phyloP scores from a whole-genome alignment of 53 echinoderm and acorn worm genomes.

The Echinometra lucunter region DNA sequence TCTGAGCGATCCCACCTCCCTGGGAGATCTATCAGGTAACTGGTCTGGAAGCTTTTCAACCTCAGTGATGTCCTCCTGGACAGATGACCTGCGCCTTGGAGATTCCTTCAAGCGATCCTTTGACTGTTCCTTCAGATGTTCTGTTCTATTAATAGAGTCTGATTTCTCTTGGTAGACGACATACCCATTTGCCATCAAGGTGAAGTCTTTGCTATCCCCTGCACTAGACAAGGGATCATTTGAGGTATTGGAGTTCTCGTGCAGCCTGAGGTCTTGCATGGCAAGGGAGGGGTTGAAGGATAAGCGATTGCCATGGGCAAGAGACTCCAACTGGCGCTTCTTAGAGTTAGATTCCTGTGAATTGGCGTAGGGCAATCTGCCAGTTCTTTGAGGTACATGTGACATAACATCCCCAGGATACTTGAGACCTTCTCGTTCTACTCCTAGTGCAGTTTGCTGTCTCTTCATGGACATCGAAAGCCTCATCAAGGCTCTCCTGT shows the following conservation, averaged over 20 bases:
- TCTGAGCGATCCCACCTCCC: slow-evolving; percentile 24
- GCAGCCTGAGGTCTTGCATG: slow-evolving; percentile 49
- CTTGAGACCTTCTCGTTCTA: slow-evolving; percentile 52
- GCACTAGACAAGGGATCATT: neutral
- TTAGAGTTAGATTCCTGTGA: slow-evolving; percentile 23
- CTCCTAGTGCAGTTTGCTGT: neutral
- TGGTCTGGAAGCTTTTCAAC: slow-evolving; percentile 32
- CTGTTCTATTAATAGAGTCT: neutral
- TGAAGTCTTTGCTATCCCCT: slow-evolving; percentile 44
- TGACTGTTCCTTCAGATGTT: neutral
- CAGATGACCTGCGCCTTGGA: neutral
- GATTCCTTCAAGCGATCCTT: neutral
- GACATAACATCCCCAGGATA: slow-evolving; percentile 60
- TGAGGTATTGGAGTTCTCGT: neutral
- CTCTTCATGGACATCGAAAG: slow-evolving; percentile 30
- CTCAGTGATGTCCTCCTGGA: slow-evolving; percentile 3
- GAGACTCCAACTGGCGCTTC: slow-evolving; percentile 56
- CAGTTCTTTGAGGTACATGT: neutral
- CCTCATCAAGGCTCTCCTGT: slow-evolving; percentile 52
- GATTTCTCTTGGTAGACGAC: slow-evolving; percentile 50
- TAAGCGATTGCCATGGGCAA: neutral
- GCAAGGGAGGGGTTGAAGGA: slow-evolving; percentile 54
- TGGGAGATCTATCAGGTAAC: slow-evolving; percentile 43
- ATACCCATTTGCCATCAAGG: slow-evolving; percentile 59
- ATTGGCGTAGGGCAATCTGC: neutral